Base-by-base conservation (phyloP, 2,888 invertebrate genomes). In the Troilus luridus region DNA sequence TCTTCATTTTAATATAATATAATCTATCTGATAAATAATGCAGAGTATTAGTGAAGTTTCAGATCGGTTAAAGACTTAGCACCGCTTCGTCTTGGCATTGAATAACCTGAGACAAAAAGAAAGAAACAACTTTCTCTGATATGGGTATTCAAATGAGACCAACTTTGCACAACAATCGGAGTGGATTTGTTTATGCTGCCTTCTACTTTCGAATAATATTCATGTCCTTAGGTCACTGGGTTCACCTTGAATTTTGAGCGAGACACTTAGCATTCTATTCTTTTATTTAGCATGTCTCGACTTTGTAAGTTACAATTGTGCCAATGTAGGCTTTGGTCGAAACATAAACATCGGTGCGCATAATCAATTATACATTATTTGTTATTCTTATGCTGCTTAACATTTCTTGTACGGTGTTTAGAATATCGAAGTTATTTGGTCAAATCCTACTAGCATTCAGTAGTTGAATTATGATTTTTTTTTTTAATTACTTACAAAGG, bases 181-280 rank as follows among this genome's bases (percentile, higher is more conserved):
- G 72, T n/a, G 10, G 14, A 72, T 12, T 12, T 72, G 27, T 27
- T 72, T 67, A 24, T 67, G 64, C 64, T 8, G 27, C 27, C 67
- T 24, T 72, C 27, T 72, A 27, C 72, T 19, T 19, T 27, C 59
- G 59, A 14, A 59, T 59, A 59, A 59, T 59, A 12, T 12, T 59
- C 59, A 41, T 41, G 41, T 59, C 10, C 59, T 59, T 27, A 27
- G 27, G 72, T 27, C 72, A 72, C 27, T 72, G 27, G 12, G 72
- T 11, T 72, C 27, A 72, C 72, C 72, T 72, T 72, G 72, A 72
- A 72, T 72, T 72, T 72, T 27, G n/a, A 72, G 27, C 14, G 72
- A 72, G 24, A 72, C 72, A 24, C 12, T 41, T 41, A 41, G 41
- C 41, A 27, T 72, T 27, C 72, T 72, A 27, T 72, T 72, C 27